Evolutionary conservation across 2,888 invertebrate species (phyloP), one percentile per base, ranked within the genome.

Genomic region (Subacronicta megacephala): DNA sequence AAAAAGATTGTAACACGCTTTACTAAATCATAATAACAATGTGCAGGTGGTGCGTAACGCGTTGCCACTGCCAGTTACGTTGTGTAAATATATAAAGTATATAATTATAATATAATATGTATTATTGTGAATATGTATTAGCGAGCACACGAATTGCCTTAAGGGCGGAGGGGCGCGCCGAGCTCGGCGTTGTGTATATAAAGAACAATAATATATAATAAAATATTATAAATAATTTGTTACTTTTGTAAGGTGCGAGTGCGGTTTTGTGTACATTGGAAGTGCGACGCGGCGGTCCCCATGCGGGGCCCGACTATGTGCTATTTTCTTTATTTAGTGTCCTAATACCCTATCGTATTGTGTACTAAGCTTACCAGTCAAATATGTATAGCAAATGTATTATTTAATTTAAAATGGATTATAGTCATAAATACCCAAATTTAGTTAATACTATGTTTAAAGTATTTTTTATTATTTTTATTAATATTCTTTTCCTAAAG

Each of bases 341-440:
- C 89, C 87, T 90, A 87, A 90, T 89, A 92, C 90, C 86, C 82
- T 87, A 78, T 83, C 88, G 90, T 92, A 91, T 92, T 88, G 88
- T 90, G 90, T 85, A 88, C 89, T 93, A 92, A 93, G 92, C 91
- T 92, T 92, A 93, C 91, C 93, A 94, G 93, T 94, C 94, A 92
- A 91, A 84, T 92, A 89, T 93, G 90, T 91, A 92, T 93, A 93
- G 90, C 85, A 87, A 91, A 89, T 90, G 87, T 88, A 89, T 89
- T 89, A 89, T 89, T 92, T 93, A 91, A 92, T 90, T 92, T 92
- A 92, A 92, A 86, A 87, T 90, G 88, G 89, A 90, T 90, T 90
- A 90, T 93, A 94, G 93, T 94, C 93, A 94, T 93, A 90, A 93
- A 90, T 90, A 94, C 92, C 93, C 93, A 93, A 94, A 94, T 93